Evolutionary conservation across 2,113 vertebrate species (phyloP), one percentile per base, ranked within the genome.

Genomic region (Hypanus sabinus): DNA sequence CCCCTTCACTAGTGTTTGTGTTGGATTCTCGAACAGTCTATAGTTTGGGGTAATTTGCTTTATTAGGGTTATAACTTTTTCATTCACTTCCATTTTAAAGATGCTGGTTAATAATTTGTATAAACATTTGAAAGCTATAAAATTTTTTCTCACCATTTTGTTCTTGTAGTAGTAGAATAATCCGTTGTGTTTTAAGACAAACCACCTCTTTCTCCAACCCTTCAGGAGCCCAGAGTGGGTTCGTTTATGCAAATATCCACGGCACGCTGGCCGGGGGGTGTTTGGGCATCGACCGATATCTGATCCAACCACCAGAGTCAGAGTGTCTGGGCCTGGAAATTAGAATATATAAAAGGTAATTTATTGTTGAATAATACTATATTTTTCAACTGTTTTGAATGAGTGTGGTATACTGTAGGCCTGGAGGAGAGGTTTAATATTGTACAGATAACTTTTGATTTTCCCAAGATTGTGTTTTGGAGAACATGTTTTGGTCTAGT

Each of bases 151-250:
- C 96, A 99, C 98, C 97, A 98, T 97, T 95, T 98, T 98, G 90
- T 98, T 97, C 94, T 97, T 98, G 96, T 98, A 98, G 95, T 99
- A 99, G 94, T 96, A 96, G 1, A 99, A 97, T 93, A 96, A 98
- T 87, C 97, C 96, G 46, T 98, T 97, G 16, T 98, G 97, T 62
- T 97, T 98, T 81, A 98, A 96, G 20, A 98, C 98, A 94, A 98
- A 99, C 98, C 98, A 99, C 87, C 98, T 97, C 95, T 98, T 99
- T 95, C 98, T 98, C 98, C 98, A 99, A n/a, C 98, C 97, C 95
- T 98, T 98, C 85, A 98, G 24, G 85, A 98, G 96, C 0, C 98
- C 96, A 0, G 97, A 98, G 36, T 98, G 97, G 38, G 97, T 98
- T 85, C 97, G 96, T 94, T 99, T 99, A 94, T 98, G 97, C 10